Evolutionary conservation across 2,888 invertebrate genomes (phyloP), one percentile per base, ranked within the genome.

Genomic region (Diarsia brunnea): DNA sequence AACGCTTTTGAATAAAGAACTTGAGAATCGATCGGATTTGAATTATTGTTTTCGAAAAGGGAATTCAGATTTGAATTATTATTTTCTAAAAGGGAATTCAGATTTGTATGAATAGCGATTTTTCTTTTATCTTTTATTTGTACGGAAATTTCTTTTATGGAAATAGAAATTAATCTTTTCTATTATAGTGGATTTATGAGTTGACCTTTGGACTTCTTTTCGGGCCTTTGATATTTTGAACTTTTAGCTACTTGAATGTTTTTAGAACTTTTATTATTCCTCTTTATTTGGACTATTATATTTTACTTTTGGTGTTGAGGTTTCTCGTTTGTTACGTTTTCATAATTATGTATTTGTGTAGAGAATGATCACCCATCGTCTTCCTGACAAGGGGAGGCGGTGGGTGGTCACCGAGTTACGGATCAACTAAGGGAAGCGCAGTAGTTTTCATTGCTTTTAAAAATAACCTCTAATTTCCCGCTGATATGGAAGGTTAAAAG

Each of bases 1-100:
- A 76, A 67, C 64, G 68, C 69, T 87, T 78, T 78, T 75, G 73
- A 84, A 84, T 84, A 81, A 74, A 71, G 78, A 85, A 75, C 69
- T 72, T 68, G n/a, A 75, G 68, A 74, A 65, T 68, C 61, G 55
- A 74, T 69, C 55, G 27, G 63, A 63, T 80, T 75, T 76, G 68
- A 81, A 78, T 38, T 16, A 70, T 78, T 81, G 61, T 70, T 72
- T 84, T 84, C 65, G 64, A 77, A 84, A 60, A 58, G 16, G 19
- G 51, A 77, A 75, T 73, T 31, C 38, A 16, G 47, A 69, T 67
- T 31, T 58, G 27, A 58, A 58, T 38, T 16, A 70, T 78, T 81
- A 58, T 70, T 72, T 84, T 84, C 65, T 64, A 77, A 84, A 60
- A 58, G 16, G 19, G 51, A 77, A 75, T 73, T 31, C 38, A 19